These are phyloP conservation scores for Procambarus clarkii DNA, from an alignment of 1,140 invertebrate species.

Conservation along the genomic window DNA sequence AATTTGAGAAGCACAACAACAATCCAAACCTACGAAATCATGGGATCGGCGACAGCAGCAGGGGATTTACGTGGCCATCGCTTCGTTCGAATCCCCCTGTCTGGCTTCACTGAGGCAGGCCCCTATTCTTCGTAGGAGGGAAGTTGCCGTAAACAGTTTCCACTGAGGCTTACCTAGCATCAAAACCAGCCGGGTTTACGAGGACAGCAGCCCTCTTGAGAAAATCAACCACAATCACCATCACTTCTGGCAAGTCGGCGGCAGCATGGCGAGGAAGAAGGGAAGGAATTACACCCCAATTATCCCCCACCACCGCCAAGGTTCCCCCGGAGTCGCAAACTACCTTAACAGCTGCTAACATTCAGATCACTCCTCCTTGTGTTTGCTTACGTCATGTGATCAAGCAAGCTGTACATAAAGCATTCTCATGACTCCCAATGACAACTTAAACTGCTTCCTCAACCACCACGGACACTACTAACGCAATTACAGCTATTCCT, in stretches of 20 bases:
- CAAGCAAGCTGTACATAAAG: too few relatives aligned
- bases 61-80: slow-evolving; percentile 49
- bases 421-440: too few relatives aligned
- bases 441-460: not conserved
- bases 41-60: slow-evolving; percentile 50
- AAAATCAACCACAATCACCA: slow-evolving; percentile 41
- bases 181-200: slow-evolving; percentile 41
- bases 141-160: not conserved
- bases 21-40: slow-evolving; percentile 55
- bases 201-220: slow-evolving; percentile 20
- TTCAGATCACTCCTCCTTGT: too few relatives aligned
- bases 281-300: slow-evolving; percentile 57
- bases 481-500: too few relatives aligned
- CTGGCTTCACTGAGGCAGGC: slow-evolving; percentile 9
- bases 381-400: too few relatives aligned
- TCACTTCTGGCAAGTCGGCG: slow-evolving; percentile 41
- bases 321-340: not conserved
- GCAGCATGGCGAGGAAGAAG: slow-evolving; percentile 40
- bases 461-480: too few relatives aligned
- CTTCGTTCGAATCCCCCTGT: slow-evolving; percentile 35
- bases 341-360: not conserved
- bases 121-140: not conserved
- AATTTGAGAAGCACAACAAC: slow-evolving; percentile 42
- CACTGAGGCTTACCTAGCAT: slow-evolving; percentile 22
- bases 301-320: slow-evolving; percentile 21